Evolutionary conservation across 2,113 vertebrate species (phyloP).

Genomic region (Pollachius pollachius): DNA sequence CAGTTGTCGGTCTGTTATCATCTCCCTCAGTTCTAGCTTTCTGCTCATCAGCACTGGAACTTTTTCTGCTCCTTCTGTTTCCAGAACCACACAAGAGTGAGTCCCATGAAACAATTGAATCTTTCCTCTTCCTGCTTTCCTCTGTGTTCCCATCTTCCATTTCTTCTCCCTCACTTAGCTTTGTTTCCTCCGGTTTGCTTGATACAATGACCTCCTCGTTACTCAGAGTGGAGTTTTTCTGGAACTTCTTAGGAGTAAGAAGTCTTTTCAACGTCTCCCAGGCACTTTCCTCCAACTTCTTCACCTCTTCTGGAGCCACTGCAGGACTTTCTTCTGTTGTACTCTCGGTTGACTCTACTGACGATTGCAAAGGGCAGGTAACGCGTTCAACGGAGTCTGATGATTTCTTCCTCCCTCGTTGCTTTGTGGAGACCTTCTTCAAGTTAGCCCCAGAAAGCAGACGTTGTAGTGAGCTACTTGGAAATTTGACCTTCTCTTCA

Average conservation of each 20-base stretch:
- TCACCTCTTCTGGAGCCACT: conserved; percentile 72
- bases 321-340: conserved; percentile 77
- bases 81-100: conserved; percentile 87
- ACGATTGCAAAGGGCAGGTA: conserved; percentile 65
- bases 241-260: conserved; percentile 83
- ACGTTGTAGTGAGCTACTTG: conserved; percentile 86
- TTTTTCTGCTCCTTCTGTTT: conserved; percentile 83
- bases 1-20: conserved; percentile 52
- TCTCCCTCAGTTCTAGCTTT: conserved; percentile 57
- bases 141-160: conserved; percentile 74
- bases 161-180: conserved; percentile 69
- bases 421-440: conserved; percentile 84
- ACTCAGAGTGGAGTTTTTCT: conserved; percentile 70
- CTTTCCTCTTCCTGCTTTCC: conserved; percentile 84
- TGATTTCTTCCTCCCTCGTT: conserved; percentile 72
- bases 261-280: conserved; percentile 93
- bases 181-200: conserved; percentile 71
- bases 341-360: conserved; percentile 75
- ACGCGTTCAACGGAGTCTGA: conserved; percentile 68
- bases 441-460: conserved; percentile 81
- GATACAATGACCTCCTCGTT: conserved; percentile 65
- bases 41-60: conserved; percentile 84
- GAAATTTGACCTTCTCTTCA: conserved; percentile 79
- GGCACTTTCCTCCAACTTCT: conserved; percentile 73
- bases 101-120: conserved; percentile 90